phyloP scores from a whole-genome alignment of 2,888 invertebrate species.

The Chalcosyrphus nemorum region DNA sequence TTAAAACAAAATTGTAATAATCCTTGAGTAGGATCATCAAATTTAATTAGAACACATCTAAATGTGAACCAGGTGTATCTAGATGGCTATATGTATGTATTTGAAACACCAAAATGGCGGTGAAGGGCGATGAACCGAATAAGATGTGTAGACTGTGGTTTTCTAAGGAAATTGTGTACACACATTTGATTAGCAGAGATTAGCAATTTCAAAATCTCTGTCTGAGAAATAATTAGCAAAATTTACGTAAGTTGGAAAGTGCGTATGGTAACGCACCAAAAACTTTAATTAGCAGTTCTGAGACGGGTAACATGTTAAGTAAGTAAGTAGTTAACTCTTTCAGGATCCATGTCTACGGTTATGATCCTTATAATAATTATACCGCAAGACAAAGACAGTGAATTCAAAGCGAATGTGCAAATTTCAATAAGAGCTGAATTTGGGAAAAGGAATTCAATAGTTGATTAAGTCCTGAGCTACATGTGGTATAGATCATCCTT shows the following conservation, averaged over 20 bases:
- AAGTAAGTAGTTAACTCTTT: no score
- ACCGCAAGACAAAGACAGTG: no score
- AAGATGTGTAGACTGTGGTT: neutral
- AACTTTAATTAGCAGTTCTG: neutral
- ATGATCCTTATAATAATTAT: no score
- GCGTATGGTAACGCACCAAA: neutral
- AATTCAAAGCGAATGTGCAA: no score
- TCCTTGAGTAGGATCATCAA: neutral
- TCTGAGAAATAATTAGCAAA: neutral
- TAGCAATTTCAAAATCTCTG: neutral
- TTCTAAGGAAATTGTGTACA: neutral
- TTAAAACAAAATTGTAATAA: neutral
- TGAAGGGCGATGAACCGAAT: neutral
- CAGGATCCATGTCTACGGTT: no score
- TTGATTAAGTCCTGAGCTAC: no score
- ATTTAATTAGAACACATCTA: neutral
- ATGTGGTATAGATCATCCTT: no score
- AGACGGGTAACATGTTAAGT: no score
- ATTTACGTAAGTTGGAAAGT: neutral
- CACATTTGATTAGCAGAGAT: neutral
- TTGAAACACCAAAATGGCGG: no score
- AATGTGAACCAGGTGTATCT: neutral
- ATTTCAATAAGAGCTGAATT: no score
- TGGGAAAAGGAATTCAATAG: no score
- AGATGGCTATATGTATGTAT: no score